Conservation (phyloP, 1,140 invertebrate species). For the Aphaenogaster floridana region DNA sequence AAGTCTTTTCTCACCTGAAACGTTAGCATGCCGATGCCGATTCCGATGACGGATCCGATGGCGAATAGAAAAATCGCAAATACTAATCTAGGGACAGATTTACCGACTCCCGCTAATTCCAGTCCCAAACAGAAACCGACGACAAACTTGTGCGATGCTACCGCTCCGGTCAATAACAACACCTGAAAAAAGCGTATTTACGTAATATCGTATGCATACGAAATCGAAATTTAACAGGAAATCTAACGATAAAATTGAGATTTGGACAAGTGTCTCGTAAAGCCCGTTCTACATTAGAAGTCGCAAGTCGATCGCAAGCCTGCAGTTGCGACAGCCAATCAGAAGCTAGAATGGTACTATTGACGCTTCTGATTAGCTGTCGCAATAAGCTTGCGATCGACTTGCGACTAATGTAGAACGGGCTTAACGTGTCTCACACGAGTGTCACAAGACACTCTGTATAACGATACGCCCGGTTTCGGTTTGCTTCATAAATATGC, state of each 20-base stretch:
- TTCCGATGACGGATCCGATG: constrained; percentile 90
- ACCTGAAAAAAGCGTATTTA: constrained; percentile 85
- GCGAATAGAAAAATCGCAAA: constrained; percentile 89
- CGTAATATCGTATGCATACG: neutral
- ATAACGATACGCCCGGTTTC: neutral
- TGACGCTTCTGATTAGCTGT: too few species aligned
- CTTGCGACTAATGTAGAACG: too few species aligned
- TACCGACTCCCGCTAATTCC: constrained; percentile 88
- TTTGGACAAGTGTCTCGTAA: neutral
- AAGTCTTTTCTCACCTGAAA: constrained; percentile 70
- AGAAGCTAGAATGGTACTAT: too few species aligned
- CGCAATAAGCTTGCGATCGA: too few species aligned
- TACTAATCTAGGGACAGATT: constrained; percentile 86
- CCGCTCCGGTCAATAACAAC: constrained; percentile 90
- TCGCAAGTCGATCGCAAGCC: too few species aligned
- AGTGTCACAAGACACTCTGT: neutral
- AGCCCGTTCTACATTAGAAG: too few species aligned
- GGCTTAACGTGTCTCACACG: neutral
- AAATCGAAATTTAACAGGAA: neutral
- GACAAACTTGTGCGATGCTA: constrained; percentile 92
- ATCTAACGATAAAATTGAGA: neutral
- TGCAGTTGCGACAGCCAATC: too few species aligned
- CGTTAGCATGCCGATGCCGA: constrained; percentile 88
- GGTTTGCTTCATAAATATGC: neutral
- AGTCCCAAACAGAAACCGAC: constrained; percentile 93